Conservation (phyloP, 2,888 invertebrate genomes). For the Cephus rjabovi region DNA sequence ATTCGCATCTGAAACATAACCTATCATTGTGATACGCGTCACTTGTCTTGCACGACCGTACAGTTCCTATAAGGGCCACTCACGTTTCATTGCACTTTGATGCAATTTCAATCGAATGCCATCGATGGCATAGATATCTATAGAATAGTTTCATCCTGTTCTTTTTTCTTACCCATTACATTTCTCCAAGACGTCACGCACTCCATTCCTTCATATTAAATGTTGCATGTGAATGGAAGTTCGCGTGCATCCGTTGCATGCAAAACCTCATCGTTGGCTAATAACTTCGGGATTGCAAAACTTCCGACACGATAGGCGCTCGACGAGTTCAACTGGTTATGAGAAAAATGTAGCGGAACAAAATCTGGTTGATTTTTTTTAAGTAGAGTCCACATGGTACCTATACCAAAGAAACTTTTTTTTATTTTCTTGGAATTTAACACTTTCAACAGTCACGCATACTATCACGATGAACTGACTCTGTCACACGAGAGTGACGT, state of each 20-base stretch:
- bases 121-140: not conserved
- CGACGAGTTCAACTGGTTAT: not conserved
- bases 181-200: not conserved
- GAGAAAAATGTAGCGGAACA: not conserved
- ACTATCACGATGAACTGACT: not conserved
- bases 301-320: not conserved
- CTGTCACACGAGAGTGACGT: not conserved
- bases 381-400: not conserved
- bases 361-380: not conserved
- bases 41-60: not conserved
- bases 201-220: slow-evolving; percentile 14
- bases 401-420: not conserved
- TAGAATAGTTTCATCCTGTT: slow-evolving; percentile 37
- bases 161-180: slow-evolving; percentile 9
- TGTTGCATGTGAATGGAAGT: slow-evolving; percentile 26
- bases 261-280: slow-evolving; percentile 6
- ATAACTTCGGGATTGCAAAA: not conserved
- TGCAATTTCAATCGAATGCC: not conserved
- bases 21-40: not conserved
- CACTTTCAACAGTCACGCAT: not conserved
- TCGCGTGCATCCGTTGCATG: slow-evolving; percentile 26
- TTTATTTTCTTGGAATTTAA: not conserved
- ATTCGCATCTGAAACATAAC: not conserved
- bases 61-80: not conserved
- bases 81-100: not conserved